Percentiles rank a stretch among this genome's conserved stretches.
These are phyloP conservation scores for Toxostoma redivivum DNA, from an alignment of 2,113 vertebrate genomes.

Conservation along the genomic window DNA sequence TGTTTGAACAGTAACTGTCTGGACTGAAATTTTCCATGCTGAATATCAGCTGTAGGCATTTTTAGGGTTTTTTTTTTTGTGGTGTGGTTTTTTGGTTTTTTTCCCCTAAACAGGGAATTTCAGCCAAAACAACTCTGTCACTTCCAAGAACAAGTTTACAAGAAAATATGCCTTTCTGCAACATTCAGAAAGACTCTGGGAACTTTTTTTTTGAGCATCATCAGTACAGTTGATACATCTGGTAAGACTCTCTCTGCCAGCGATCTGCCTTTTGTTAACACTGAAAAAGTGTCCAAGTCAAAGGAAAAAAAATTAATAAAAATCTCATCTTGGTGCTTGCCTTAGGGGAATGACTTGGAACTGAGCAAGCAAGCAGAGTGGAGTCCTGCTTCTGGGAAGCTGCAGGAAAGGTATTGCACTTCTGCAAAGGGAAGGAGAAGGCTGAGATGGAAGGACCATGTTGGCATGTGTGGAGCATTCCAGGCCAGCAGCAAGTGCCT, in stretches of 20 bases:
- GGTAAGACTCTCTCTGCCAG: not conserved
- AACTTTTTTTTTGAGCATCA: not conserved
- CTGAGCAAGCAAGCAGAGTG: accelerated
- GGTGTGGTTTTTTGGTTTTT: not conserved
- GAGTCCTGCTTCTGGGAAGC: not conserved
- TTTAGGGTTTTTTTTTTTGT: not conserved
- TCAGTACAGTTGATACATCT: not conserved
- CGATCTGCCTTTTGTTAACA: not conserved
- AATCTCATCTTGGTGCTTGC: not conserved
- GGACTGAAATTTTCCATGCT: not conserved
- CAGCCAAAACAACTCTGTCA: not conserved
- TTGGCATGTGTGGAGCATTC: accelerated
- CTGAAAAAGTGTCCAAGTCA: not conserved
- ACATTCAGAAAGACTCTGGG: not conserved
- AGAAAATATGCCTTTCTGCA: slow-evolving; percentile 11
- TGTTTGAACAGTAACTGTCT: not conserved
- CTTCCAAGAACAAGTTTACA: slow-evolving; percentile 46
- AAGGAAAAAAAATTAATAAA: not conserved
- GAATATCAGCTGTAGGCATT: not conserved
- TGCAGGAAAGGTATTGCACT: not conserved
- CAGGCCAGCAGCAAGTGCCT: not conserved
- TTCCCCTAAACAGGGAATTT: not conserved
- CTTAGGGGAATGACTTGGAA: not conserved
- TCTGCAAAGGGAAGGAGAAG: not conserved
- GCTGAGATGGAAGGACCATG: not conserved